Percentiles rank a stretch among this genome's conserved stretches.
Conservation (phyloP, 1,140 invertebrate species). For the Hypothenemus hampei region DNA sequence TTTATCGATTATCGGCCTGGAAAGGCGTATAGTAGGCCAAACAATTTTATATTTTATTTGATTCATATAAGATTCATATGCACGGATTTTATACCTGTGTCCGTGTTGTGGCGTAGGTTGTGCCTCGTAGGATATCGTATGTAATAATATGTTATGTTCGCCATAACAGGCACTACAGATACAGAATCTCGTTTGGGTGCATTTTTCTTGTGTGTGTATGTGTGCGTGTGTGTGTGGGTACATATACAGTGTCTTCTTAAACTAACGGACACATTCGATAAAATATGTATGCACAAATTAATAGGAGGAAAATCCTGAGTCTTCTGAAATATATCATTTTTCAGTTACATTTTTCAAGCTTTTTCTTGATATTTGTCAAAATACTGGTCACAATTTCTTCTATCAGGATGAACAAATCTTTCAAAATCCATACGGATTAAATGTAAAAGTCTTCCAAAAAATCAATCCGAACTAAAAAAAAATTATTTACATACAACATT, state of each 20-base stretch:
- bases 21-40: not conserved
- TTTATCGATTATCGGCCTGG: not conserved
- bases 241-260: not conserved
- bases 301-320: no score
- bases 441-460: no score
- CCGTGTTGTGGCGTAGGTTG: constrained; percentile 19
- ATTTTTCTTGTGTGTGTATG: not conserved
- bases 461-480: not conserved
- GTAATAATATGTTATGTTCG: constrained; percentile 22
- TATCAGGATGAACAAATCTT: not conserved
- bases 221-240: not conserved
- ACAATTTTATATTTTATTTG: constrained; percentile 23
- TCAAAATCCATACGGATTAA: not conserved
- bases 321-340: no score
- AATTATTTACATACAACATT: not conserved
- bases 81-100: constrained; percentile 25
- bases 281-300: no score
- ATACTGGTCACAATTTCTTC: no score
- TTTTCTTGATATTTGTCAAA: no score
- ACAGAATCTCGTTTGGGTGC: constrained; percentile 11
- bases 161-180: constrained; percentile 17
- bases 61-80: constrained; percentile 25
- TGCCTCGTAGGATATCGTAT: constrained; percentile 19
- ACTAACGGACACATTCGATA: no score
- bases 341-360: no score